Evolutionary conservation across 92 coral and sea anemone genomes (phyloP).

Genomic region (Montipora capitata): DNA sequence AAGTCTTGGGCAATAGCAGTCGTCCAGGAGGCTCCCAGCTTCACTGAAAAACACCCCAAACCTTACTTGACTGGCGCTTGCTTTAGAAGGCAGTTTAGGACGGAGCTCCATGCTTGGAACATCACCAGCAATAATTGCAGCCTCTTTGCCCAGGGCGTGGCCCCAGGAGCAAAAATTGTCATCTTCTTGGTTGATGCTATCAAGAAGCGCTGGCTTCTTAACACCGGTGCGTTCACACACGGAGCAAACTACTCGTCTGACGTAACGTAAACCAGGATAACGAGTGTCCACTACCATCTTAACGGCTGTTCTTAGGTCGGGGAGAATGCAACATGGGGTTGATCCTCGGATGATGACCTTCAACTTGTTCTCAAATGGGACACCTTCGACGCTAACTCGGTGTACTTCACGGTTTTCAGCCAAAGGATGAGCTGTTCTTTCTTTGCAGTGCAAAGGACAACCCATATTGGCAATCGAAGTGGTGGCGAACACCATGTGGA

Average conservation of each 20-base stretch:
- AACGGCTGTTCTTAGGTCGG: constrained; percentile 78
- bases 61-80: constrained; percentile 42
- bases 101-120: constrained; percentile 2
- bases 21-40: constrained; percentile 63
- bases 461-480: constrained; percentile 77
- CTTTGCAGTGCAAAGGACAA: constrained; percentile 75
- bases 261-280: constrained; percentile 84
- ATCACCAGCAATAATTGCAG: constrained; percentile 75
- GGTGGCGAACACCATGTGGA: constrained; percentile 81
- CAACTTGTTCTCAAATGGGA: constrained; percentile 74
- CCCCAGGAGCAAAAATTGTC: constrained; percentile 79
- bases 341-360: constrained; percentile 82
- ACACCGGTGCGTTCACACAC: constrained; percentile 65
- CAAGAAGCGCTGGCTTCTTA: constrained; percentile 70
- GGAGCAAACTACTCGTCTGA: constrained; percentile 76
- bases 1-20: constrained; percentile 84
- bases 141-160: constrained; percentile 74
- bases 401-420: constrained; percentile 71
- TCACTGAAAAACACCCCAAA: constrained; percentile 58
- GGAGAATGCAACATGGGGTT: constrained; percentile 86
- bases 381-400: constrained; percentile 75
- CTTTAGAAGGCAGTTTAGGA: constrained; percentile 19
- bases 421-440: constrained; percentile 61
- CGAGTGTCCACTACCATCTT: constrained; percentile 81
- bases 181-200: constrained; percentile 42